Percentiles rank a stretch among this genome's conserved stretches.
phyloP scores from a whole-genome alignment of 2,888 invertebrate genomes.

The Baccha elongata region DNA sequence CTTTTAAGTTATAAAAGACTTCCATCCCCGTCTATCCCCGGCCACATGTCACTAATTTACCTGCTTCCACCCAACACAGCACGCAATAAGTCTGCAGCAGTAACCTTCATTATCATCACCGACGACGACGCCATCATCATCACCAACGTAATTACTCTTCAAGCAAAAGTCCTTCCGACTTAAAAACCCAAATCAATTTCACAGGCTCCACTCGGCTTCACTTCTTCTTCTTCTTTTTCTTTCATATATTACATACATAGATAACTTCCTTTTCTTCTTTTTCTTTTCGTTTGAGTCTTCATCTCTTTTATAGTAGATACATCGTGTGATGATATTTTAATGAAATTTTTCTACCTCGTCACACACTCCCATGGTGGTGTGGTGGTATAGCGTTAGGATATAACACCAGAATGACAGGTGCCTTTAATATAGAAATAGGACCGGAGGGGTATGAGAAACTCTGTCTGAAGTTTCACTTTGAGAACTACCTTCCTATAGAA shows the following conservation, averaged over 20 bases:
- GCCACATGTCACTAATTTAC: constrained; percentile 45
- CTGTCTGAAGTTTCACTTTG: constrained; percentile 46
- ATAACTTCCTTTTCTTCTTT: constrained; percentile 22
- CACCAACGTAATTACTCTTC: constrained; percentile 70
- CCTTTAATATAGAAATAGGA: constrained; percentile 41
- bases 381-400: constrained; percentile 34
- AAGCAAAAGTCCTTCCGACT: constrained; percentile 74
- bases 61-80: constrained; percentile 17
- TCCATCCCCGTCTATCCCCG: not conserved
- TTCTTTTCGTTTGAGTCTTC: constrained; percentile 29
- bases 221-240: constrained; percentile 35
- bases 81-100: constrained; percentile 30
- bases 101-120: constrained; percentile 67
- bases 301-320: constrained; percentile 40
- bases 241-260: not conserved
- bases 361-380: constrained; percentile 39
- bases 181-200: constrained; percentile 74
- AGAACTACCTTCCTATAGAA: constrained; percentile 36
- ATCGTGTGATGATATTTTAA: constrained; percentile 72
- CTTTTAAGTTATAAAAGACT: constrained; percentile 42
- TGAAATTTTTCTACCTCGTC: constrained; percentile 72
- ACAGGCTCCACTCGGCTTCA: constrained; percentile 40
- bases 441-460: not conserved
- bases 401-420: constrained; percentile 69
- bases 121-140: constrained; percentile 52